phyloP scores from a whole-genome alignment of 2,888 invertebrate genomes.

The Heterodera filipjevi region DNA sequence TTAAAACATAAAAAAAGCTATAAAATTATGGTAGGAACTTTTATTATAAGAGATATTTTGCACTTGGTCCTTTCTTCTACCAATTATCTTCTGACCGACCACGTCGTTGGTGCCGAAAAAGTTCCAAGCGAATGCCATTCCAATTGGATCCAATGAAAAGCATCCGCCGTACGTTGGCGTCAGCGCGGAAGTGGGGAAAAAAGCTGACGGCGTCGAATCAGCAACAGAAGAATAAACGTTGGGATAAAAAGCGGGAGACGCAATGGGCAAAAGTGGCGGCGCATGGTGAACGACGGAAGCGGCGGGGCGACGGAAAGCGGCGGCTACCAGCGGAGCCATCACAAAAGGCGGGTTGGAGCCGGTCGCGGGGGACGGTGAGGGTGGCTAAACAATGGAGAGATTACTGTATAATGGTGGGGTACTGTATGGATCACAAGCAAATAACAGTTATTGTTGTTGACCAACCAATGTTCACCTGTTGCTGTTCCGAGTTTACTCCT shows the following conservation, averaged over 20 bases:
- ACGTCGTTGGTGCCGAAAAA: constrained; percentile 15
- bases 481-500: not conserved
- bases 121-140: constrained; percentile 10
- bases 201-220: constrained; percentile 1
- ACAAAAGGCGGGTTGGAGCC: not conserved
- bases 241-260: constrained; percentile 3
- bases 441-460: no score
- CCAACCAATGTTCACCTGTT: no score
- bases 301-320: not conserved
- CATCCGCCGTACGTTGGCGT: constrained; percentile 17
- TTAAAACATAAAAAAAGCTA: no score
- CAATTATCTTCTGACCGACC: constrained; percentile 3
- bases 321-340: not conserved
- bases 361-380: not conserved
- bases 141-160: constrained; percentile 19
- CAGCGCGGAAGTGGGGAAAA: not conserved
- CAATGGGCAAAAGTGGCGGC: not conserved
- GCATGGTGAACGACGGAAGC: not conserved
- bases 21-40: no score
- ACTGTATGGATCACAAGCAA: no score
- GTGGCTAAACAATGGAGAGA: no score
- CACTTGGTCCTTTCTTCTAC: not conserved
- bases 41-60: no score
- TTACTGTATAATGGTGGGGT: no score
- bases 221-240: not conserved